A percentile compares a stretch with the other conserved stretches of the same genome.
These are phyloP conservation scores for Tiliacea aurago DNA, from an alignment of 2,888 invertebrate species.

Conservation along the genomic window DNA sequence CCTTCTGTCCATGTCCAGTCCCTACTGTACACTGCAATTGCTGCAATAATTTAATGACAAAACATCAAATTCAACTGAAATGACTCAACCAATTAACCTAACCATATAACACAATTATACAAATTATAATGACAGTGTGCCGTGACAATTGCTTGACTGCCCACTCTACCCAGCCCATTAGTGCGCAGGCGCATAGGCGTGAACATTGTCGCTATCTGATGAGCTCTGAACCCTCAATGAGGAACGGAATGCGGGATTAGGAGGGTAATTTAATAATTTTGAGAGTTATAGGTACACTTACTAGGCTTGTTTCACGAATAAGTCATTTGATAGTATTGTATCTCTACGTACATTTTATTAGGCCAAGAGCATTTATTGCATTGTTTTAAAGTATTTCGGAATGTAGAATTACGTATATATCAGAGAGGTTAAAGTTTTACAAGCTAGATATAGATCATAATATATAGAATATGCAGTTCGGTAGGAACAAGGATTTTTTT, in stretches of 20 bases:
- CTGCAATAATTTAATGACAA: slow-evolving; percentile 1
- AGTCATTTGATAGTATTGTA: neutral
- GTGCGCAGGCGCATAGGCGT: slow-evolving; percentile 58
- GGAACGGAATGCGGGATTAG: slow-evolving; percentile 45
- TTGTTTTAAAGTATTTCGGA: no score
- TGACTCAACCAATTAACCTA: slow-evolving; percentile 5
- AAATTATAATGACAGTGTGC: slow-evolving; percentile 54
- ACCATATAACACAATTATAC: slow-evolving; percentile 52
- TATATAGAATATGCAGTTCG: no score
- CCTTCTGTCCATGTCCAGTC: neutral
- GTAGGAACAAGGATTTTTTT: no score
- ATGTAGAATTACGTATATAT: no score
- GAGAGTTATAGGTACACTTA: neutral
- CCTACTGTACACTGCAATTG: neutral
- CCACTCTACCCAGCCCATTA: slow-evolving; percentile 39
- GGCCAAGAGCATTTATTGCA: neutral
- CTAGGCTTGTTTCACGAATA: neutral
- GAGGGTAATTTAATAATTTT: slow-evolving; percentile 21
- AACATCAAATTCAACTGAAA: slow-evolving; percentile 8
- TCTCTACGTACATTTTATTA: neutral
- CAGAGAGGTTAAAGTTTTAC: no score
- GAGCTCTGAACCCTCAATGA: slow-evolving; percentile 33
- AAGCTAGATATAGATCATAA: no score
- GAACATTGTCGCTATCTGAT: slow-evolving; percentile 64
- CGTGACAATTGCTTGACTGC: slow-evolving; percentile 55